These are phyloP conservation scores for Tachysurus fulvidraco DNA, from an alignment of 2,113 vertebrate genomes.

Conservation along the genomic window DNA sequence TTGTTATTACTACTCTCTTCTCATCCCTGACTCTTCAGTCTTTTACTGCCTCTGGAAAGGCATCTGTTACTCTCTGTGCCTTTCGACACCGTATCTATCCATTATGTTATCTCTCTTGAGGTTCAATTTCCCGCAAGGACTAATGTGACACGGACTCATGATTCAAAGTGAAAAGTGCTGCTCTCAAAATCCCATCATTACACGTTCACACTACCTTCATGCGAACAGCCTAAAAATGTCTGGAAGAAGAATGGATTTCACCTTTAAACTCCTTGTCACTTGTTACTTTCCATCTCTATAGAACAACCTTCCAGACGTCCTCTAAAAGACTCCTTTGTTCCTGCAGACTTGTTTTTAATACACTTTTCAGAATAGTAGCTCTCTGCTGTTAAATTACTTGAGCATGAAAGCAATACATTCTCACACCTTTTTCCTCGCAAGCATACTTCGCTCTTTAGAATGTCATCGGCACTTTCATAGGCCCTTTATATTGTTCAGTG, in stretches of 20 bases:
- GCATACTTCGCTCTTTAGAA: neutral
- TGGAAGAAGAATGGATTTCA: conserved; percentile 46
- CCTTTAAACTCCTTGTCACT: conserved; percentile 29
- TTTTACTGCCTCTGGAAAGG: neutral
- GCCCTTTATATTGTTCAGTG: neutral
- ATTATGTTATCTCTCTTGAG: conserved; percentile 21
- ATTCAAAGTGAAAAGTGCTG: conserved; percentile 36
- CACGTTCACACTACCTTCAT: conserved; percentile 23
- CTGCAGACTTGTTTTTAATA: conserved; percentile 8
- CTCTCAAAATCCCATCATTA: conserved; percentile 34
- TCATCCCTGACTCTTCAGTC: neutral
- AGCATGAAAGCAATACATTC: neutral
- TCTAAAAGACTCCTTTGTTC: conserved; percentile 13
- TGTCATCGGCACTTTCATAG: neutral
- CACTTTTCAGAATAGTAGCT: neutral
- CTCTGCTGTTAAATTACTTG: conserved; percentile 3
- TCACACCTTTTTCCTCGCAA: neutral
- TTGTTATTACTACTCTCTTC: neutral
- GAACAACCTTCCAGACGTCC: conserved; percentile 27
- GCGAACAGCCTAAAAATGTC: conserved; percentile 48
- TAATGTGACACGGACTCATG: conserved; percentile 26
- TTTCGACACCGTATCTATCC: conserved; percentile 26
- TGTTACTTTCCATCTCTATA: conserved; percentile 17
- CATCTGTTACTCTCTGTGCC: conserved; percentile 26
- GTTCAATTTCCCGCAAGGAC: conserved; percentile 20